Evolutionary conservation across 2,797 vertebrate species (phyloP).

Genomic region (Pseudocheirus occidentalis): DNA sequence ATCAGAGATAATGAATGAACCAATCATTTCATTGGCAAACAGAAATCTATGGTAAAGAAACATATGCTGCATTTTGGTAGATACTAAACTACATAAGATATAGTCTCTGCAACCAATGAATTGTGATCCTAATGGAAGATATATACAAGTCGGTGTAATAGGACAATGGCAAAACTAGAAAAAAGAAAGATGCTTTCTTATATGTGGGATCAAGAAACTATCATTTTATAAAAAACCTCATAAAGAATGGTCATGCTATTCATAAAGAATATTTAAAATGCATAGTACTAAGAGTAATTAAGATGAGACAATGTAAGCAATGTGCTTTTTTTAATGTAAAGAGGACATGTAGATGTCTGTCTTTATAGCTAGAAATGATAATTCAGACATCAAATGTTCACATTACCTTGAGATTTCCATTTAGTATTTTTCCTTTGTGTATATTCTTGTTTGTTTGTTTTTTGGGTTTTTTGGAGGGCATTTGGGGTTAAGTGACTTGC

Average conservation of each 20-base stretch:
- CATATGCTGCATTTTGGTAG: background rate
- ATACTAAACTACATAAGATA: background rate
- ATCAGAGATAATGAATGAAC: background rate
- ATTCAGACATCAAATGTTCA: background rate
- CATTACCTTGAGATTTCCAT: background rate
- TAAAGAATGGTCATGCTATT: background rate
- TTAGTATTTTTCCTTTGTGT: background rate
- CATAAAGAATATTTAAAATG: background rate
- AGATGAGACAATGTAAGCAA: background rate
- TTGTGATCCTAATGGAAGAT: background rate
- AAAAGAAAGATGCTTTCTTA: background rate
- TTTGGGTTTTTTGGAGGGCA: no score
- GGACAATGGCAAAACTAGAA: background rate
- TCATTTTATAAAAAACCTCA: background rate
- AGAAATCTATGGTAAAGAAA: background rate
- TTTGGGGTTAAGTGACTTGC: no score
- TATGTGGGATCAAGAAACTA: background rate
- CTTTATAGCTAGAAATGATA: background rate
- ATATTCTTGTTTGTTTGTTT: no score
- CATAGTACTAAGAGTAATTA: background rate
- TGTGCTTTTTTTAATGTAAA: background rate
- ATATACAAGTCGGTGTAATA: background rate
- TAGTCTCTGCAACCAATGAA: background rate
- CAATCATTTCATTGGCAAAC: background rate
- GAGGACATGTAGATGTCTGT: background rate